Base-by-base conservation (phyloP, 2,888 invertebrate species). In the Crocallis elinguaria region DNA sequence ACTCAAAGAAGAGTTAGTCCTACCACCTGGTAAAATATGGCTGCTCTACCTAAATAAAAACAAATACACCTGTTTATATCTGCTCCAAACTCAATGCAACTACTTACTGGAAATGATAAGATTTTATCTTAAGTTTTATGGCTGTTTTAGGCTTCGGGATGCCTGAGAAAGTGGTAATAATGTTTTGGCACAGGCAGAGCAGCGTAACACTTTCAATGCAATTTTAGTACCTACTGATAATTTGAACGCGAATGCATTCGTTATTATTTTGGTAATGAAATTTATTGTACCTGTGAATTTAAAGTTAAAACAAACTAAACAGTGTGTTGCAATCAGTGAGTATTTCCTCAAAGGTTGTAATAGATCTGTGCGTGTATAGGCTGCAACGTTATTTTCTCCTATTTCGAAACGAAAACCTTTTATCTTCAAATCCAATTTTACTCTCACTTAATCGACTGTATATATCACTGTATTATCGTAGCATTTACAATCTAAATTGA, bases 401-500 rank as follows among this genome's bases (percentile, higher is more conserved):
- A n/a, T n/a, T n/a, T n/a, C 4, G 6, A 25, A 3, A 38, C 21
- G 1, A 19, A 42, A 49, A 36, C 29, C 21, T 42, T 42, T 27
- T 16, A 25, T 32, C 29, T 23, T 16, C 5, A 39, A 41, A 33
- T 33, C 29, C 4, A 14, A 41, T 36, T 33, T 49, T 36, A 41
- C 46, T 56, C 49, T 50, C 42, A 12, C 30, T 45, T 16, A 23
- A 29, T 33, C 21, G 33, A n/a, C n/a, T n/a, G n/a, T n/a, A n/a
- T n/a, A n/a, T n/a, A n/a, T n/a, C n/a, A n/a, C n/a, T n/a, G n/a
- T n/a, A n/a, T n/a, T n/a, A n/a, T n/a, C n/a, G n/a, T n/a, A 29
- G 8, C 48, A 38, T 56, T 58, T 29, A 55, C 48, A 56, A 56
- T 60, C 39, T 54, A 50, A 48, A 63, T 57, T 35, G 52, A 42